Percentiles rank a stretch among this genome's conserved stretches.
These are phyloP conservation scores for Nymphalis urticae DNA, from an alignment of 2,888 invertebrate species.

Conservation along the genomic window DNA sequence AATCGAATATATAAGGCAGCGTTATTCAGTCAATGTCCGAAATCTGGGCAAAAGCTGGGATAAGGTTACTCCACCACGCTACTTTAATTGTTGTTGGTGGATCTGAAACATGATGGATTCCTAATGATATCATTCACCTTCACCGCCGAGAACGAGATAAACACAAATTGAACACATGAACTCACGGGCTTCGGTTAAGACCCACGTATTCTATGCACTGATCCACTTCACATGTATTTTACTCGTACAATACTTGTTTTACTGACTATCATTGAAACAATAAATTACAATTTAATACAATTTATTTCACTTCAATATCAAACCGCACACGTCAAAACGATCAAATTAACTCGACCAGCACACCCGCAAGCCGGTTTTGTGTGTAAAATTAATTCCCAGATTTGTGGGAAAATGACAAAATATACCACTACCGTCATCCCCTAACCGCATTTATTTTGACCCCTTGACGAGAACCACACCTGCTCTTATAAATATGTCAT, in stretches of 20 bases:
- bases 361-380: conserved; percentile 19
- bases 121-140: too few relatives aligned
- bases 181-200: too few relatives aligned
- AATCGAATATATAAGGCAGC: too few relatives aligned
- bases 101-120: too few relatives aligned
- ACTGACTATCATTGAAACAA: background rate
- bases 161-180: too few relatives aligned
- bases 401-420: conserved; percentile 48
- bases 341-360: conserved; percentile 34
- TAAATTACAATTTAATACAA: background rate
- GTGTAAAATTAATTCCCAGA: conserved; percentile 54
- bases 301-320: conserved; percentile 7
- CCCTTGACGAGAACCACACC: conserved; percentile 49
- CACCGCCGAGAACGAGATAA: too few relatives aligned
- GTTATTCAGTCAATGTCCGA: too few relatives aligned
- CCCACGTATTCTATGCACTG: too few relatives aligned
- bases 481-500: conserved; percentile 15
- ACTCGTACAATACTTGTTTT: background rate
- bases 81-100: too few relatives aligned
- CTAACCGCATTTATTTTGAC: conserved; percentile 49
- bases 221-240: too few relatives aligned
- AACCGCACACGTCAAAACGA: conserved; percentile 29
- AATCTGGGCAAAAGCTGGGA: too few relatives aligned
- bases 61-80: too few relatives aligned
- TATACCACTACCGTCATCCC: conserved; percentile 40